Evolutionary conservation across 2,113 vertebrate species (phyloP).

Genomic region (Sebastes schlegelii): DNA sequence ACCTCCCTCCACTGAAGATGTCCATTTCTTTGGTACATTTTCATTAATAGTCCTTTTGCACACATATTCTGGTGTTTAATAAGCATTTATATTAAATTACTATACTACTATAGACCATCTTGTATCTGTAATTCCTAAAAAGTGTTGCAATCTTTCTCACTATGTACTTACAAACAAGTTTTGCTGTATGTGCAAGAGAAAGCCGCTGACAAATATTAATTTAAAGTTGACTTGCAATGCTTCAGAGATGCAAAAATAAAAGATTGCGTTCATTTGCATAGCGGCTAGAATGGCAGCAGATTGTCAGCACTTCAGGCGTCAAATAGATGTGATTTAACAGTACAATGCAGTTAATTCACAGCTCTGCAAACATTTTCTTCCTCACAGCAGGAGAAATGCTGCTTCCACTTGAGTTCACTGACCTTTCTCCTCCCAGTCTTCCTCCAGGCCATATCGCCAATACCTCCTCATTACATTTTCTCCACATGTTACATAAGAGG

Average conservation of each 20-base stretch:
- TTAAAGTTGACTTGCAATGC: background rate
- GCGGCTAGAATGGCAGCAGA: background rate
- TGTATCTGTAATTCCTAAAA: background rate
- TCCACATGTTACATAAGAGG: constrained; percentile 29
- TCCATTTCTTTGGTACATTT: background rate
- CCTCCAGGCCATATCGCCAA: background rate
- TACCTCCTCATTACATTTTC: constrained; percentile 35
- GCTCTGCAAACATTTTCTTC: background rate
- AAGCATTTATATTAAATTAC: background rate
- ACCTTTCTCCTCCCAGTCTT: constrained; percentile 37
- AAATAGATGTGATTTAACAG: no score
- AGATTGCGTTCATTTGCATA: background rate
- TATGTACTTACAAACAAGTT: no score
- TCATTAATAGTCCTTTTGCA: background rate
- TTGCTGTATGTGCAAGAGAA: no score
- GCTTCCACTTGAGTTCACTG: constrained; percentile 12
- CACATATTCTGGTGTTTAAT: background rate
- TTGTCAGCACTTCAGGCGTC: no score
- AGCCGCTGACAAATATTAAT: no score
- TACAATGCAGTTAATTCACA: background rate
- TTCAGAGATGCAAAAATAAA: background rate
- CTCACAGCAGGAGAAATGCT: background rate
- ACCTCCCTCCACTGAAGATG: background rate
- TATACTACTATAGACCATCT: background rate
- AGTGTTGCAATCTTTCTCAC: no score